phyloP scores from a whole-genome alignment of 2,113 vertebrate genomes.

The Apodemus sylvaticus region DNA sequence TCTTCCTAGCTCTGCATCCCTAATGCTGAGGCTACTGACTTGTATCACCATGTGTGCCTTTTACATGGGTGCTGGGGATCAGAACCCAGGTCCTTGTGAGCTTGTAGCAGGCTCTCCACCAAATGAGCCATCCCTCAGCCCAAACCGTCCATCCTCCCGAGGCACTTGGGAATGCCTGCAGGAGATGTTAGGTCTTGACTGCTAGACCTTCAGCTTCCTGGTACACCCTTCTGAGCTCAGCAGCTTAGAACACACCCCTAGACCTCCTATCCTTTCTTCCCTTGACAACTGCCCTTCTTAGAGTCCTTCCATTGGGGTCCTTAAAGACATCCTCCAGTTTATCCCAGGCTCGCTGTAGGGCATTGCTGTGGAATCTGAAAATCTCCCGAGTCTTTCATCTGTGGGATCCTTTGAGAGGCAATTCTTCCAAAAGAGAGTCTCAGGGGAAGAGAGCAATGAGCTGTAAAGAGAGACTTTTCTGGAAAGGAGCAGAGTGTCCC shows the following conservation, averaged over 20 bases:
- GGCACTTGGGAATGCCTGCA: not conserved
- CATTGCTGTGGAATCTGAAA: not conserved
- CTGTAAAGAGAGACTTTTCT: not conserved
- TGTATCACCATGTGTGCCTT: not conserved
- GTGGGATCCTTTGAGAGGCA: not conserved
- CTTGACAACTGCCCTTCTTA: not conserved
- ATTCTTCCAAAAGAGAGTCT: slow-evolving; percentile 7
- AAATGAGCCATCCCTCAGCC: not conserved
- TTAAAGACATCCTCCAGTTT: not conserved
- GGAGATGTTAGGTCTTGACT: not conserved
- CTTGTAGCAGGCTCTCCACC: not conserved
- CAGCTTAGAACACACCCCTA: not conserved
- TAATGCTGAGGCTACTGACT: not conserved
- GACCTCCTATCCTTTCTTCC: not conserved
- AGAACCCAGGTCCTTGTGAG: not conserved
- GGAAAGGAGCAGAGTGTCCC: not conserved
- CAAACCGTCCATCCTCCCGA: not conserved
- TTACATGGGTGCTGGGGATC: not conserved
- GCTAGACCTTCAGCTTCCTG: not conserved
- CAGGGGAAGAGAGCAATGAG: not conserved
- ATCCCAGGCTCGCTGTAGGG: not conserved
- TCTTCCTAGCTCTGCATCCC: not conserved
- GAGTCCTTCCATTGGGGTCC: not conserved
- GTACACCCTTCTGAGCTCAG: not conserved
- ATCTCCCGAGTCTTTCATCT: not conserved